Percentiles rank a stretch among this genome's conserved stretches.
Conservation (phyloP, 2,888 invertebrate genomes). For the Tryphoninae sp. region DNA sequence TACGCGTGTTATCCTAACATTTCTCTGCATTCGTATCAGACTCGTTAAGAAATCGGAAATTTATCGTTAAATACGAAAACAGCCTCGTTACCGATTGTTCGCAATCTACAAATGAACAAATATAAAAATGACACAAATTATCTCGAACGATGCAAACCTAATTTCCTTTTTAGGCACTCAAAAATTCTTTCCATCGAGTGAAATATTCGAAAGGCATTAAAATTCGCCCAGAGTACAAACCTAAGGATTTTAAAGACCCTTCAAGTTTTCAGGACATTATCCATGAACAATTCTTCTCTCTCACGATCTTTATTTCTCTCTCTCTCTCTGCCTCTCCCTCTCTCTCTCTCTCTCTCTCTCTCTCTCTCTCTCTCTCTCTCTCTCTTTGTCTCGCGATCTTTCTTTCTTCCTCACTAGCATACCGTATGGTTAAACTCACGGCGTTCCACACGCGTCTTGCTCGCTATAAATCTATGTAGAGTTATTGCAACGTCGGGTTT, state of each 20-base stretch:
- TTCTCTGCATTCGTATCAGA: constrained; percentile 5
- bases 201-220: constrained; percentile 56
- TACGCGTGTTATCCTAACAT: constrained; percentile 38
- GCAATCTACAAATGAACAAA: too few relatives aligned
- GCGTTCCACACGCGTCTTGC: constrained; percentile 62
- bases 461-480: constrained; percentile 79
- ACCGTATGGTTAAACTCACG: constrained; percentile 49
- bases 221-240: constrained; percentile 51
- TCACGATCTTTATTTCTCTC: background rate
- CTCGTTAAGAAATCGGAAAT: too few relatives aligned
- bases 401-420: constrained; percentile 47
- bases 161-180: background rate
- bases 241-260: constrained; percentile 58
- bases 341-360: constrained; percentile 30
- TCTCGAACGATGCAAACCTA: too few relatives aligned
- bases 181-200: constrained; percentile 53
- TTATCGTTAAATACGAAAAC: too few relatives aligned
- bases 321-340: constrained; percentile 20
- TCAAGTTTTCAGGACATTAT: constrained; percentile 60
- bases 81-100: too few relatives aligned
- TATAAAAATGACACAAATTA: too few relatives aligned
- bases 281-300: constrained; percentile 45
- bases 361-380: constrained; percentile 44
- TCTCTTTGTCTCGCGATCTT: constrained; percentile 28
- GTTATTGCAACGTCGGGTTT: constrained; percentile 78